Conservation (phyloP, 1,140 invertebrate genomes). For the Diploscapter pachys region DNA sequence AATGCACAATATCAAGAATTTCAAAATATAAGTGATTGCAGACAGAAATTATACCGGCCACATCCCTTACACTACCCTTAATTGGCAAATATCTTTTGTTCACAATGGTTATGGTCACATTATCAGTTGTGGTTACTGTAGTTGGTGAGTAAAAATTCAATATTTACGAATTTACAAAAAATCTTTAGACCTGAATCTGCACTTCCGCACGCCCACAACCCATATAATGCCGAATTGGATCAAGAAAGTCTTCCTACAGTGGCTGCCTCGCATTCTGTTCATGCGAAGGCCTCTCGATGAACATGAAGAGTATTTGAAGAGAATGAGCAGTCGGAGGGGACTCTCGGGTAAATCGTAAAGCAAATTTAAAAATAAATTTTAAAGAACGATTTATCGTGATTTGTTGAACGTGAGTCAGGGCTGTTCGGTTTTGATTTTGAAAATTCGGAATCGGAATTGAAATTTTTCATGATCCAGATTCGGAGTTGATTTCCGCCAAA, state of each 20-base stretch:
- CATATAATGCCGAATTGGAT: slow-evolving; percentile 90
- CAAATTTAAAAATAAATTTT: background rate
- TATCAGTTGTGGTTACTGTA: slow-evolving; percentile 96
- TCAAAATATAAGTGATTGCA: slow-evolving; percentile 66
- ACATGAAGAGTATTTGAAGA: slow-evolving; percentile 32
- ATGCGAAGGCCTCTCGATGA: slow-evolving; percentile 60
- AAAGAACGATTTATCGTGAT: background rate
- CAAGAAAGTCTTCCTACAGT: slow-evolving; percentile 78
- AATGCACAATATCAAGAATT: background rate
- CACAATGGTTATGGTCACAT: slow-evolving; percentile 96
- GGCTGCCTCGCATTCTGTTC: slow-evolving; percentile 71
- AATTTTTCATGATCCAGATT: no score
- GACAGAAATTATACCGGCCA: slow-evolving; percentile 91
- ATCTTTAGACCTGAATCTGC: slow-evolving; percentile 89
- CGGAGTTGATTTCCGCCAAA: no score
- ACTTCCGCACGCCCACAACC: slow-evolving; percentile 91
- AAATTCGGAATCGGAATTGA: no score
- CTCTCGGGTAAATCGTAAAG: background rate
- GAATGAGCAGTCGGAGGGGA: slow-evolving; percentile 25
- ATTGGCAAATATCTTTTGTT: slow-evolving; percentile 94
- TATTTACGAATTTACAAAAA: background rate
- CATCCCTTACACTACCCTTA: slow-evolving; percentile 92
- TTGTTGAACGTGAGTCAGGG: no score
- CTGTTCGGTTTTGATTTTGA: no score
- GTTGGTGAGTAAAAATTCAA: slow-evolving; percentile 62